phyloP scores from a whole-genome alignment of 2,113 vertebrate genomes.

The Mastomys coucha region DNA sequence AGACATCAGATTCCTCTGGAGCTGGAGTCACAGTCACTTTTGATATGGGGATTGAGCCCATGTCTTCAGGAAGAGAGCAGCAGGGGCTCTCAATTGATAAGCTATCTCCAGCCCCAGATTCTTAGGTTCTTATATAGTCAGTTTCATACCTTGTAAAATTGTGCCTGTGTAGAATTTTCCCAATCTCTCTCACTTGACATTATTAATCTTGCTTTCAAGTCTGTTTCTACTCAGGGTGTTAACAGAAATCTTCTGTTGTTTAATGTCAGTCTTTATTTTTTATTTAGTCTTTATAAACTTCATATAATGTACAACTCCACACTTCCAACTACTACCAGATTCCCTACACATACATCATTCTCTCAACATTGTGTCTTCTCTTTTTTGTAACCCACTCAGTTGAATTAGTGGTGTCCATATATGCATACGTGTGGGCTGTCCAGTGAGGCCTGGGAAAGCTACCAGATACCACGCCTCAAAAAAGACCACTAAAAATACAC shows the following conservation, averaged over 20 bases:
- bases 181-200: neutral
- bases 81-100: neutral
- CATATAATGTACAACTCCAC: neutral
- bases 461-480: neutral
- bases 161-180: neutral
- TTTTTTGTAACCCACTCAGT: neutral
- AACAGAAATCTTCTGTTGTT: neutral
- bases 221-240: neutral
- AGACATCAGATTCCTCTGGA: neutral
- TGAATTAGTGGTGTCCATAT: neutral
- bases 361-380: neutral
- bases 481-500: neutral
- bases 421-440: neutral
- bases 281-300: neutral
- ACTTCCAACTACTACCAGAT: neutral
- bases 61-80: neutral
- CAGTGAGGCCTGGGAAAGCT: neutral
- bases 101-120: neutral
- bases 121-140: constrained; percentile 30
- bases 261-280: neutral
- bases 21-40: neutral
- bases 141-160: neutral
- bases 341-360: neutral
- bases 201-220: constrained; percentile 23
- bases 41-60: neutral